These are phyloP conservation scores for Neoarius graeffei DNA, from an alignment of 2,113 vertebrate species.

Conservation along the genomic window DNA sequence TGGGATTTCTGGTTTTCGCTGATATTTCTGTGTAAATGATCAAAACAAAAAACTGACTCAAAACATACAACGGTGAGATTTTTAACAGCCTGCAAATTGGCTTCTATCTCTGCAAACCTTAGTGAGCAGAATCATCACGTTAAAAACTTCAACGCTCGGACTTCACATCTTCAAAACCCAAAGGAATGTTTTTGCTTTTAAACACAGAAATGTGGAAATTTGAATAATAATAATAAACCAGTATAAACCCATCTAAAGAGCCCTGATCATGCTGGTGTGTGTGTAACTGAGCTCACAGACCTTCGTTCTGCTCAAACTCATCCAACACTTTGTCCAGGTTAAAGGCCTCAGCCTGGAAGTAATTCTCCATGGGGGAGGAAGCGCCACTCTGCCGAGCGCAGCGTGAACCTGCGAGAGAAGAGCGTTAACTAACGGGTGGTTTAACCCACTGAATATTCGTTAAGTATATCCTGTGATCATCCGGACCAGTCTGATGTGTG, in stretches of 20 bases:
- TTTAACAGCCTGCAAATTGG: too few relatives aligned
- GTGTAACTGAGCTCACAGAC: conserved; percentile 67
- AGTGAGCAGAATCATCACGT: not conserved
- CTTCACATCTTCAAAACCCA: too few relatives aligned
- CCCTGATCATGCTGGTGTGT: not conserved
- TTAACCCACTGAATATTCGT: not conserved
- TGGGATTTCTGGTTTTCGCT: too few relatives aligned
- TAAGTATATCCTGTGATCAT: not conserved
- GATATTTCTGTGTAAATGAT: not conserved
- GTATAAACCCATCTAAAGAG: too few relatives aligned
- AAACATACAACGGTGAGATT: too few relatives aligned
- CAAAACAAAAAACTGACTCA: not conserved
- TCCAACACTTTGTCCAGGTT: conserved; percentile 99
- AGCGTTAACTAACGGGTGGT: not conserved
- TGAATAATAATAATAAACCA: not conserved
- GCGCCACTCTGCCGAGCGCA: conserved; percentile 77
- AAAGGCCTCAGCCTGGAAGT: conserved; percentile 98
- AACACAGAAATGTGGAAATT: not conserved
- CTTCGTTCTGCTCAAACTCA: conserved; percentile 99
- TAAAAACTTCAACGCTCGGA: not conserved
- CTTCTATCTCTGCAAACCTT: not conserved
- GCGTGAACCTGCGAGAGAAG: conserved; percentile 74
- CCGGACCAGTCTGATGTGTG: too few relatives aligned
- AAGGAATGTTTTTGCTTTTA: not conserved
- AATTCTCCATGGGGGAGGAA: conserved; percentile 99